Percentiles rank a stretch among this genome's conserved stretches.
phyloP scores from a whole-genome alignment of 2,797 vertebrate genomes.

The Poecilia gillii region DNA sequence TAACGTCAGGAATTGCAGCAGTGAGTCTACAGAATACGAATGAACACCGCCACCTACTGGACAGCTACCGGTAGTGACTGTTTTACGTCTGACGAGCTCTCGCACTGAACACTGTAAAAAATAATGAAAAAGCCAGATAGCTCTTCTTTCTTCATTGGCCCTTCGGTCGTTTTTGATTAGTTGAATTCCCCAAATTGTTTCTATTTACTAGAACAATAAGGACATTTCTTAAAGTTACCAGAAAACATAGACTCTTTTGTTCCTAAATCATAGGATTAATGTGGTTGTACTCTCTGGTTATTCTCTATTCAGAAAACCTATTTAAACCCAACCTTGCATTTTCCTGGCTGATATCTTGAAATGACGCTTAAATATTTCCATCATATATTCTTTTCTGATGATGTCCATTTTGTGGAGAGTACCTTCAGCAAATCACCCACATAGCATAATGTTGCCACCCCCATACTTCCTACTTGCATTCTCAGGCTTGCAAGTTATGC shows the following conservation, averaged over 20 bases:
- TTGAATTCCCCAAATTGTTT: neutral
- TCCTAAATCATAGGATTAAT: neutral
- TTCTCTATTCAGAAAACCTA: neutral
- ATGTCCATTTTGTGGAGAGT: neutral
- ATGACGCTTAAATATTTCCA: neutral
- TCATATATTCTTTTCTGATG: neutral
- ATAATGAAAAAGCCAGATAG: neutral
- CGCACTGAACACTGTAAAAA: neutral
- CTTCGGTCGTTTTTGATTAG: neutral
- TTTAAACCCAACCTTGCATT: neutral
- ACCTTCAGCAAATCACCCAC: neutral
- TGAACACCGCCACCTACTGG: constrained; percentile 69
- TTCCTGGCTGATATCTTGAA: neutral
- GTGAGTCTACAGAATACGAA: constrained; percentile 8
- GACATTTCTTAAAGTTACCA: neutral
- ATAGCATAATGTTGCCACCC: neutral
- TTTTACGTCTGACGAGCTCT: neutral
- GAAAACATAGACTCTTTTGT: neutral
- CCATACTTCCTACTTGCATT: neutral
- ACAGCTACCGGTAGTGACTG: constrained; percentile 3
- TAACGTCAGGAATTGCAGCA: neutral
- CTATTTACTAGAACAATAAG: neutral
- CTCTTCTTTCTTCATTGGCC: neutral
- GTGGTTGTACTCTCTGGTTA: neutral
- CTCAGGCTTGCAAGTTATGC: neutral